Percentiles rank a stretch among this genome's conserved stretches.
Conservation (phyloP, 2,797 vertebrate species). For the Girardinus metallicus region DNA sequence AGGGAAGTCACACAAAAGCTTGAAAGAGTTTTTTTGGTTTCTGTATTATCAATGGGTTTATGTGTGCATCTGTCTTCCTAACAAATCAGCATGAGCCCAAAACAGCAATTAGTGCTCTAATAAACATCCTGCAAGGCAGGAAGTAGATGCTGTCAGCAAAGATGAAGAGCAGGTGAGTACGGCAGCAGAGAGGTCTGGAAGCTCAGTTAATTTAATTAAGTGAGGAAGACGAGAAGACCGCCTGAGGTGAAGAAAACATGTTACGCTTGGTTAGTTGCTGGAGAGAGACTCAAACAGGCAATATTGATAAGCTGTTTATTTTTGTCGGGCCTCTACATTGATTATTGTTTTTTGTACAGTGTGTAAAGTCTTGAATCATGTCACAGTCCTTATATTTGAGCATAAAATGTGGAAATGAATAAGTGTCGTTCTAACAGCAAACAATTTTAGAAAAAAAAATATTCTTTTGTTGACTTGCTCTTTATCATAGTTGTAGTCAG, state of each 20-base stretch:
- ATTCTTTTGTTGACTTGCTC: background rate
- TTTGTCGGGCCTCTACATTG: background rate
- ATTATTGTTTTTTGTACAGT: background rate
- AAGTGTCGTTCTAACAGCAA: no score
- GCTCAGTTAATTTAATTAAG: conserved; percentile 36
- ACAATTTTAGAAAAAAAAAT: background rate
- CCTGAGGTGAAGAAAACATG: conserved; percentile 18
- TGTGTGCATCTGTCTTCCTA: conserved; percentile 27
- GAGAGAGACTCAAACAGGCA: conserved; percentile 5
- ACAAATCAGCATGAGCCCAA: conserved; percentile 30
- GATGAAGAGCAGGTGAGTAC: conserved; percentile 49
- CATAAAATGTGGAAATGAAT: background rate
- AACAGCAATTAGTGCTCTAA: conserved; percentile 41
- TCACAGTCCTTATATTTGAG: background rate
- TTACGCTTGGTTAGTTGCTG: conserved; percentile 9
- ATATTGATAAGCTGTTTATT: background rate
- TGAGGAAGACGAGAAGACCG: conserved; percentile 15
- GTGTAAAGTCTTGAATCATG: background rate
- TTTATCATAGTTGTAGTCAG: background rate
- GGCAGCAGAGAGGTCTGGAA: conserved; percentile 11
- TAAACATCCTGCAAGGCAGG: conserved; percentile 40
- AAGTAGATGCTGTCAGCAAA: conserved; percentile 36
- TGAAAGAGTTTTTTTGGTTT: background rate
- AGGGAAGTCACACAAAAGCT: background rate
- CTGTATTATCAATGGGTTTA: background rate